A percentile compares a stretch with the other conserved stretches of the same genome.
These are phyloP conservation scores for Pseudolaguvia tuberculata DNA, from an alignment of 2,113 vertebrate genomes.

Conservation along the genomic window DNA sequence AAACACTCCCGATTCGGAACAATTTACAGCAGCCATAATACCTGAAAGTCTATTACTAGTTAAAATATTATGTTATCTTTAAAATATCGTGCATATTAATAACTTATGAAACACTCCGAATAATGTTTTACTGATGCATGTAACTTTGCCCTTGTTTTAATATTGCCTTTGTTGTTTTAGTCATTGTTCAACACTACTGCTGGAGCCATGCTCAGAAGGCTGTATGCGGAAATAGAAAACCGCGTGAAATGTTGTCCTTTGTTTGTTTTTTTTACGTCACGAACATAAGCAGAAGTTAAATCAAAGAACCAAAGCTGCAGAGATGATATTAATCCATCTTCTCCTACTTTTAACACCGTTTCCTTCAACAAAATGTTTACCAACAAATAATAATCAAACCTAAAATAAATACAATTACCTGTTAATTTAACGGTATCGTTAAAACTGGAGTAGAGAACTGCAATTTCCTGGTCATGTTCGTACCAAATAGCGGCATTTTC, in stretches of 20 bases:
- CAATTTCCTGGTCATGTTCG: background rate
- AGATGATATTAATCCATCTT: background rate
- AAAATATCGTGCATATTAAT: too few species aligned
- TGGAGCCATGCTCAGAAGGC: background rate
- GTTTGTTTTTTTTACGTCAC: background rate
- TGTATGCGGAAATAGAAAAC: background rate
- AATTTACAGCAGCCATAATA: background rate
- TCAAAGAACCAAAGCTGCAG: background rate
- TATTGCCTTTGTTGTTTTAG: constrained; percentile 18
- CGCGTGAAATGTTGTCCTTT: background rate
- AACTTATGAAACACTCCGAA: background rate
- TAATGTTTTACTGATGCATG: background rate
- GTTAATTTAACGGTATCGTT: background rate
- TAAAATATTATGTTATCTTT: background rate
- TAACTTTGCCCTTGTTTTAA: background rate
- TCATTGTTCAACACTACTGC: constrained; percentile 7
- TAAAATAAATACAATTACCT: too few species aligned
- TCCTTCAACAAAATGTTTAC: background rate
- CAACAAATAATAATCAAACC: background rate
- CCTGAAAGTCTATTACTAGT: background rate
- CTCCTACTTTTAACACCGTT: background rate
- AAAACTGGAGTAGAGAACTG: too few species aligned
- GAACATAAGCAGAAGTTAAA: background rate
- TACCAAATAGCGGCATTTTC: background rate
- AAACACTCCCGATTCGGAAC: constrained; percentile 8